Percentiles rank a stretch among this genome's conserved stretches.
Evolutionary conservation across 2,888 invertebrate species (phyloP).

Genomic region (Dermolepida albohirtum): DNA sequence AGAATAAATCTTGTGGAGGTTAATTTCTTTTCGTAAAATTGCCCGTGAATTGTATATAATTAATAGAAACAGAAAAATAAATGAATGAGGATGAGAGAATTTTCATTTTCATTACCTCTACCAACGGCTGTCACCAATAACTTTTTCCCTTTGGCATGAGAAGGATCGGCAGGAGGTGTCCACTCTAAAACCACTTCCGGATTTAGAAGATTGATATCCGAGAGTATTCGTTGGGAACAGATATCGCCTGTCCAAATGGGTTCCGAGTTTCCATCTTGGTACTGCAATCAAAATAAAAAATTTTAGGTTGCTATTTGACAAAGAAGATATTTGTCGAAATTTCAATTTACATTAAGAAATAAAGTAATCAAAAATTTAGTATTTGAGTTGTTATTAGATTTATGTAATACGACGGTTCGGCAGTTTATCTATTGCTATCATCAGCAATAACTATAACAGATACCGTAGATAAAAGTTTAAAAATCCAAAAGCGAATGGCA

Average conservation of each 20-base stretch:
- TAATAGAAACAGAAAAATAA: background rate
- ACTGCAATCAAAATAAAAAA: constrained; percentile 49
- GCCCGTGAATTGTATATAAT: no score
- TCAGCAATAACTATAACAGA: no score
- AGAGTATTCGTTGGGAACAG: constrained; percentile 52
- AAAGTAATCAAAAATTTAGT: no score
- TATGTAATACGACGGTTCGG: no score
- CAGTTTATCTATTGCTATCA: no score
- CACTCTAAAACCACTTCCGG: constrained; percentile 56
- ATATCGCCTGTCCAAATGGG: constrained; percentile 58
- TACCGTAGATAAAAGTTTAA: no score
- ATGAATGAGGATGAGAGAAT: background rate
- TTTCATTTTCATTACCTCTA: constrained; percentile 51
- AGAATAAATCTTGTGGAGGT: no score
- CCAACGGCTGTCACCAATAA: constrained; percentile 58
- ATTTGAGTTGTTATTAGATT: no score
- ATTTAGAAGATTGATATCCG: constrained; percentile 56
- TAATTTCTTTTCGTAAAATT: no score
- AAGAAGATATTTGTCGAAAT: background rate
- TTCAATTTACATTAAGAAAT: background rate
- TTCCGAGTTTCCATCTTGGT: constrained; percentile 54
- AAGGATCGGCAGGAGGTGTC: constrained; percentile 53
- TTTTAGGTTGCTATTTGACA: background rate
- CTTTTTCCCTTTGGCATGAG: constrained; percentile 50
- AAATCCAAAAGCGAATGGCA: no score